Evolutionary conservation across 2,888 invertebrate species (phyloP).

Genomic region (Hipparchia sbordonii): DNA sequence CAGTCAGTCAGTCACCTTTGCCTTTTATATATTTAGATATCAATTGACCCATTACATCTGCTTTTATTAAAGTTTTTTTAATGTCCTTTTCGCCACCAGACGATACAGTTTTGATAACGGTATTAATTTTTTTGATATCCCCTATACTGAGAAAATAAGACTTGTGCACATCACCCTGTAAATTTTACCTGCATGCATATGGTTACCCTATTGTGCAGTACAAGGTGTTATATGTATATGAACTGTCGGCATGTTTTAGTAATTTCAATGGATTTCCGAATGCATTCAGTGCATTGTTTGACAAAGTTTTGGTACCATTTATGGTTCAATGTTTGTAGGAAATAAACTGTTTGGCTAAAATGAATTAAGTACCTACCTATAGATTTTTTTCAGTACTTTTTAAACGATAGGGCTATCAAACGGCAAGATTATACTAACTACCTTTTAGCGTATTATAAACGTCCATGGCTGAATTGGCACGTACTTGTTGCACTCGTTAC

Average conservation of each 20-base stretch:
- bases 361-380: background rate
- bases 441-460: background rate
- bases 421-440: background rate
- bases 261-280: conserved; percentile 34
- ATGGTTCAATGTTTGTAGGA: conserved; percentile 11
- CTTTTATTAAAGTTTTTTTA: no score
- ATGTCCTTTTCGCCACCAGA: no score
- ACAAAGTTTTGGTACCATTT: conserved; percentile 3
- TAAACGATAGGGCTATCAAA: background rate
- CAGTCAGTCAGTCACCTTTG: no score
- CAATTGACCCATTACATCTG: no score
- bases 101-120: no score
- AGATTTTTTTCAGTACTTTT: background rate
- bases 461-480: background rate
- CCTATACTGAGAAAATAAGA: no score
- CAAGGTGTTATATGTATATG: conserved; percentile 29
- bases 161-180: no score
- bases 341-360: background rate
- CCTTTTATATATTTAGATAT: no score
- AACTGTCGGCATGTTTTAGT: conserved; percentile 31
- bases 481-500: no score
- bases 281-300: conserved; percentile 14
- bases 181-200: background rate
- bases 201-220: conserved; percentile 14
- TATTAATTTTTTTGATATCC: no score